Conservation (phyloP, 2,113 vertebrate genomes). For the Saimiri boliviensis region DNA sequence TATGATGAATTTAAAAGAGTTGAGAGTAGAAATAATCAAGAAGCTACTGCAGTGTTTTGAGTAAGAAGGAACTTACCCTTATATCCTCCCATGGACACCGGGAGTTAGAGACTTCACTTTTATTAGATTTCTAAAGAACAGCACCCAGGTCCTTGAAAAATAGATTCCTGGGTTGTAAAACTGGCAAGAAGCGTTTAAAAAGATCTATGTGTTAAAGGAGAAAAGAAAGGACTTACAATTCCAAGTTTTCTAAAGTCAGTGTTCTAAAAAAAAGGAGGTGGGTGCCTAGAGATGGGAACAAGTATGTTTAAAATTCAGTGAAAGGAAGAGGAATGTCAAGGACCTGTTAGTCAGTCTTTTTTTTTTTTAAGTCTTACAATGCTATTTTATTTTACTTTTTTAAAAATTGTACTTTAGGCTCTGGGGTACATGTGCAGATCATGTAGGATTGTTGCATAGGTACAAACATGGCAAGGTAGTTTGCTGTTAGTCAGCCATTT, state of each 20-base stretch:
- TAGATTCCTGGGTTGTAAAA: constrained; percentile 15
- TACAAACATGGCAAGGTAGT: too few relatives aligned
- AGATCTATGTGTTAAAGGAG: constrained; percentile 13
- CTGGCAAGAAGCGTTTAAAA: constrained; percentile 7
- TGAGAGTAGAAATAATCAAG: neutral
- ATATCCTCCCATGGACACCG: neutral
- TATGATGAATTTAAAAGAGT: neutral
- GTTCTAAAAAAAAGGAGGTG: neutral
- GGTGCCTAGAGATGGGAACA: neutral
- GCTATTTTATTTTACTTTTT: too few relatives aligned
- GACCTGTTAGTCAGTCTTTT: neutral
- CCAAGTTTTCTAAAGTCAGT: neutral
- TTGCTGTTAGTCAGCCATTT: too few relatives aligned
- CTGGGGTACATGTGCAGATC: too few relatives aligned
- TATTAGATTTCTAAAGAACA: neutral
- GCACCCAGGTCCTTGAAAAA: neutral
- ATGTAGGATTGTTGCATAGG: too few relatives aligned
- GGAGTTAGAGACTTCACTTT: neutral
- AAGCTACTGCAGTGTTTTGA: neutral
- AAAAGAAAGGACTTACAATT: neutral
- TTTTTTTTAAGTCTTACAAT: too few relatives aligned
- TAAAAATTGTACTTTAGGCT: too few relatives aligned
- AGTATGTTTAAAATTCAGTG: neutral
- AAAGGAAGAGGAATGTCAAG: neutral
- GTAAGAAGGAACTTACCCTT: neutral